Evolutionary conservation across 2,113 vertebrate species (phyloP), one percentile per base, ranked within the genome.

Genomic region (Tiliqua scincoides): DNA sequence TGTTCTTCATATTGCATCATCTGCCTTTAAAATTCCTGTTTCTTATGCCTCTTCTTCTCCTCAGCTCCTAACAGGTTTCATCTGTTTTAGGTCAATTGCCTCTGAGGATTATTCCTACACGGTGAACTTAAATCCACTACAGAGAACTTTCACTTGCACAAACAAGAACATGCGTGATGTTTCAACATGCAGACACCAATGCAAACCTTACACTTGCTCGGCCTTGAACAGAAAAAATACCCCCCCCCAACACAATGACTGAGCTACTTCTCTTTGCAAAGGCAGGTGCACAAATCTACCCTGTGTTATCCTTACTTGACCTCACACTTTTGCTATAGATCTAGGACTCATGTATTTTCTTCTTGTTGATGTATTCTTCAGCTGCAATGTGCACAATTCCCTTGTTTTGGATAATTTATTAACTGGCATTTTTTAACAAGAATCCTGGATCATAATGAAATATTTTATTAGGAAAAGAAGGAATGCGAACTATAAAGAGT

Each of bases 381-480:
- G 23, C 68, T 79, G 54, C 17, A 18, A 6, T 18, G 57, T 82
- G 52, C 78, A 92, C 71, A 48, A 78, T 86, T 63, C 83, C 86
- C 83, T 89, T 86, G 73, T 77, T 78, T 76, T 70, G 21, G 65
- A 57, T 87, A 85, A n/a, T 14, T 82, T 57, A 87, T 81, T 23
- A 1, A n/a, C 83, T 11, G 23, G 54, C 70, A 65, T 79, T 67
- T 89, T 67, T 89, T 10, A 10, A 73, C 82, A 62, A 0, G 79
- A 4, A 30, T 85, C 86, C 48, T 84, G 40, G 57, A 48, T 87
- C 0, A 0, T 57, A 71, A 81, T 62, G 89, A 88, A 88, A 84
- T 9, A 25, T 12, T 27, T 76, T 83, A 87, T 23, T 72, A 11
- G 59, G 3, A 17, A 17, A 48, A 30, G 82, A 30, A 37, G 77